Evolutionary conservation across 1,140 invertebrate genomes (phyloP), one percentile per base, ranked within the genome.

Genomic region (Trichogramma pretiosum): DNA sequence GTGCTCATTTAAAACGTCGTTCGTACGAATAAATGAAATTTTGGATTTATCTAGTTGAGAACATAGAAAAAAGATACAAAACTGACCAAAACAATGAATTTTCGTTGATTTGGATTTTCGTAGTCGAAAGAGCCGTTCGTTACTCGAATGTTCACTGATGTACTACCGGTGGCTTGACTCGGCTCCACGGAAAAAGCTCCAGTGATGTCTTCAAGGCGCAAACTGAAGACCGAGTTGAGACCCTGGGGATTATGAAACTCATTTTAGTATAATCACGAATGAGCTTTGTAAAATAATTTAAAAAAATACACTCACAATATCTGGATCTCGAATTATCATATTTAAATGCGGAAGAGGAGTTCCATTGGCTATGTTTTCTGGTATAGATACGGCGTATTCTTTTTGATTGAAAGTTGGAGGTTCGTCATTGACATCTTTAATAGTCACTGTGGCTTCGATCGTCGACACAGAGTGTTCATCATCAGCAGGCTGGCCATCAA

Each of bases 351-450:
- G 86, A 10, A 94, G 64, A 0, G 86, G 84, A 0, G 88, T 89
- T 2, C 88, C 89, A 40, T 82, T 73, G 0, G 83, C 79, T 3
- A 89, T 81, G 57, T 89, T 90, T 64, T 94, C 90, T 0, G 83
- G 79, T 46, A 93, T 80, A 35, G 81, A 79, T 7, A 90, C 84
- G 32, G 72, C 77, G 66, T 90, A 93, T 61, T 92, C 88, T 26
- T 82, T 76, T 30, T 77, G 74, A 69, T 87, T 87, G 66, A 90
- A 90, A 13, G 73, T 70, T 0, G 93, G 94, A 1, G 91, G 82
- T 56, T 91, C 89, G 65, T 98, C 93, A 68, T 97, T 97, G 1
- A 95, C 89, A 70, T 95, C 93, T 59, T 82, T 80, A 51, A 95
- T 87, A 18, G 85, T 90, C 11, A 96, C 80, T 0, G 80, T 89